Conservation (phyloP, 2,113 vertebrate genomes). For the Rhinoderma darwinii region DNA sequence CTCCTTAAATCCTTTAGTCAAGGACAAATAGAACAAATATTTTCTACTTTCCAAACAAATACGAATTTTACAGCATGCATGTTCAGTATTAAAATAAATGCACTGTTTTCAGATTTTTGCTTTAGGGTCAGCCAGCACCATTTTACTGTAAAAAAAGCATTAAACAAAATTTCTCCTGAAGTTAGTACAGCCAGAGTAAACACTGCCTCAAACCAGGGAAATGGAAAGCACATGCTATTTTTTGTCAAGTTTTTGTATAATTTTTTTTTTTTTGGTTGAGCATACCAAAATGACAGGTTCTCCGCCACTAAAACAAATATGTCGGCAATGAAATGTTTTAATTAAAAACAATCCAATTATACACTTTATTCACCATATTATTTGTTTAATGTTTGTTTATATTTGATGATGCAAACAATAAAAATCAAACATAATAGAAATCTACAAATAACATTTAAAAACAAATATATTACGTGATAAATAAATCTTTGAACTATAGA, state of each 20-base stretch:
- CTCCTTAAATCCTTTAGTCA: slow-evolving; percentile 62
- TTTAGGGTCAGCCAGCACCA: slow-evolving; percentile 70
- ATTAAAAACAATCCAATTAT: slow-evolving; percentile 22
- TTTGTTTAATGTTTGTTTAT: neutral
- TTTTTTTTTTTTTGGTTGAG: slow-evolving; percentile 69
- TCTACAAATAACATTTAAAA: neutral
- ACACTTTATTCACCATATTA: neutral
- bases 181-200: slow-evolving; percentile 74
- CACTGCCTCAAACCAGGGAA: slow-evolving; percentile 72
- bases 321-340: slow-evolving; percentile 41
- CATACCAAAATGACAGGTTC: slow-evolving; percentile 71
- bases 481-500: too few relatives aligned
- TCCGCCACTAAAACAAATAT: slow-evolving; percentile 54
- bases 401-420: neutral
- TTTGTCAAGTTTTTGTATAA: slow-evolving; percentile 75
- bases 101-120: slow-evolving; percentile 72
- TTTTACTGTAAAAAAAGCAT: slow-evolving; percentile 72
- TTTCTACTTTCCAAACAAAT: slow-evolving; percentile 67
- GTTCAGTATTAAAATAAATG: slow-evolving; percentile 73
- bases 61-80: slow-evolving; percentile 66
- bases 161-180: slow-evolving; percentile 68
- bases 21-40: slow-evolving; percentile 67
- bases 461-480: too few relatives aligned
- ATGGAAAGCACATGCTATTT: slow-evolving; percentile 76
- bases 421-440: neutral